phyloP scores from a whole-genome alignment of 1,140 invertebrate species.

The Mactra quadrangularis region DNA sequence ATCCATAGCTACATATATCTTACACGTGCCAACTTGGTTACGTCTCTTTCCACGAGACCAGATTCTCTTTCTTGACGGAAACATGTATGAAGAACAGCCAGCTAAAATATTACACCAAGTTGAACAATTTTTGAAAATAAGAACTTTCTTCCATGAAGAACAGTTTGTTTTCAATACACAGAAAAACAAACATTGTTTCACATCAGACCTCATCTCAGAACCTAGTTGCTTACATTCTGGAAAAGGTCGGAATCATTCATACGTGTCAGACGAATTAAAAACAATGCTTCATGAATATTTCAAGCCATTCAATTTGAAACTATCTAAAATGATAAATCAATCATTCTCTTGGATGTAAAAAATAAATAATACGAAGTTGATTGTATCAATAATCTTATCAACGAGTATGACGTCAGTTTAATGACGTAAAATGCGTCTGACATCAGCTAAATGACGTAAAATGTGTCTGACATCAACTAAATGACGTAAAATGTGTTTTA shows the following conservation, averaged over 20 bases:
- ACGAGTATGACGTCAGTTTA: too few relatives aligned
- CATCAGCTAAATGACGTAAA: too few relatives aligned
- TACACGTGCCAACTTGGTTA: slow-evolving; percentile 10
- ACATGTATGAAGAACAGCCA: not conserved
- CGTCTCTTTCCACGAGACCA: not conserved
- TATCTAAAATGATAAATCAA: not conserved
- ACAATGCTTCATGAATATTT: slow-evolving; percentile 1
- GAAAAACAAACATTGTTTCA: slow-evolving; percentile 16
- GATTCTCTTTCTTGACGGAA: slow-evolving; percentile 11
- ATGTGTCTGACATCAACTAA: too few relatives aligned
- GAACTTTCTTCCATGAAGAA: not conserved
- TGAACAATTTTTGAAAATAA: not conserved
- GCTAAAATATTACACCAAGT: not conserved
- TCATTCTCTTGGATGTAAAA: slow-evolving; percentile 21
- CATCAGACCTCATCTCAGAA: too few relatives aligned
- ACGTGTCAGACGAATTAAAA: not conserved
- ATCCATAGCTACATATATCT: not conserved
- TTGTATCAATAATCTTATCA: too few relatives aligned
- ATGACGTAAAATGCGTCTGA: too few relatives aligned
- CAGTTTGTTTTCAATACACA: not conserved
- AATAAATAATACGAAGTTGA: too few relatives aligned
- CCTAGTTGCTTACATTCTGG: not conserved
- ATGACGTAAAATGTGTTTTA: too few relatives aligned
- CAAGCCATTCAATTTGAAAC: not conserved
- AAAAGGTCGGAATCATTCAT: slow-evolving; percentile 10